Base-by-base conservation (phyloP, 2,113 vertebrate species). In the Ammodytes marinus region DNA sequence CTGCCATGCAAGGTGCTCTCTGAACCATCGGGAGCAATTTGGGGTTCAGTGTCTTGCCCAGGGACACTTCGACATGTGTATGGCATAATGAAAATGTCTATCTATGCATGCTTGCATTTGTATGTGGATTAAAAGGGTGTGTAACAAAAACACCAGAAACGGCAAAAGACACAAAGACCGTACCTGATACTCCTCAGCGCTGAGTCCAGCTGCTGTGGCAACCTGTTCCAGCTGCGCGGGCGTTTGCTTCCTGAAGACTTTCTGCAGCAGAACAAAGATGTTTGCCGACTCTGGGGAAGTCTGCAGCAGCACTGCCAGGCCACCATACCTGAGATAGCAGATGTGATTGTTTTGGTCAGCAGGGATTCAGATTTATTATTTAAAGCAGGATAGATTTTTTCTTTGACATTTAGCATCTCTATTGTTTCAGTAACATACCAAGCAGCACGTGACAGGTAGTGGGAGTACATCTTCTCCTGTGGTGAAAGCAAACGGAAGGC, bases 201-300 rank as follows among this genome's bases (percentile, higher is more conserved):
- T 96, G 52, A 98, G 91, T 12, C 96, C 96, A 43, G 93, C 92
- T 5, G 93, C 83, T 47, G 92, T 92, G 35, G 96, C 96, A 3
- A 95, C 91, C 19, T 91, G 88, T 68, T 93, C 93, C 66, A 98
- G 92, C 89, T 95, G 87, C 13, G 91, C 91, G 0, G 96, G 95
- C 0, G 95, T 87, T 93, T 98, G 96, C 15, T 95, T 92, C 4
- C 95, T 93, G 87, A 98, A 98, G 61, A 98, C 86, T 74, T 86
- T 95, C 90, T 97, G 96, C 80, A 98, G 92, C 74, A 98, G 89
- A 42, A 96, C 93, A 8, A 97, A 98, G 91, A 97, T 96, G 77
- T 95, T 79, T 55, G 97, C 94, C 0, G 97, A 96, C 84, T 98
- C 97, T 0, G 97, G 96, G 0, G 97, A 98, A 0, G 97, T 98